A percentile compares a stretch with the other conserved stretches of the same genome.
phyloP scores from a whole-genome alignment of 2,113 vertebrate species.

The Trogon surrucura region DNA sequence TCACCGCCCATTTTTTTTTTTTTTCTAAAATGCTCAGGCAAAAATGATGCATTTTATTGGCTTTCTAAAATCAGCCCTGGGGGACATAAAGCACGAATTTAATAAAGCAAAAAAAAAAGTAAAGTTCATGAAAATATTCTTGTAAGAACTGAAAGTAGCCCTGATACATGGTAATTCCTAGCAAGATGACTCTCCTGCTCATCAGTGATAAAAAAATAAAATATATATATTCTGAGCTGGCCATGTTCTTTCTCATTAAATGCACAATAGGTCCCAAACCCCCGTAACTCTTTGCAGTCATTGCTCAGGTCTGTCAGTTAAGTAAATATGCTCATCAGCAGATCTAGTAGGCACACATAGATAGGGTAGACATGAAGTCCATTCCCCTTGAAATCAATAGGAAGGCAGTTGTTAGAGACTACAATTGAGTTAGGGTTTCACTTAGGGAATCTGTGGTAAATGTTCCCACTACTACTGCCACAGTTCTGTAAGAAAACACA shows the following conservation, averaged over 20 bases:
- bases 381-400: not conserved
- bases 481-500: not conserved
- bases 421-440: not conserved
- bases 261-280: not conserved
- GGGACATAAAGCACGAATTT: not conserved
- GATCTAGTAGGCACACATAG: not conserved
- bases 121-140: not conserved
- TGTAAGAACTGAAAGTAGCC: not conserved
- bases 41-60: not conserved
- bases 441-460: not conserved
- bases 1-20: not conserved
- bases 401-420: not conserved
- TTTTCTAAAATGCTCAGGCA: not conserved
- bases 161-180: not conserved
- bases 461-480: not conserved
- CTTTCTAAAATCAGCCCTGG: not conserved
- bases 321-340: conserved; percentile 16
- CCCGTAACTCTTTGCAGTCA: not conserved
- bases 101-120: not conserved
- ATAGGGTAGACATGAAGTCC: not conserved
- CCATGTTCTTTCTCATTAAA: not conserved
- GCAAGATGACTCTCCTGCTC: not conserved
- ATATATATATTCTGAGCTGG: not conserved
- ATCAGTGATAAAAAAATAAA: not conserved
- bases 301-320: not conserved